Base-by-base conservation (phyloP, 2,113 vertebrate species). In the Heterocephalus glaber region DNA sequence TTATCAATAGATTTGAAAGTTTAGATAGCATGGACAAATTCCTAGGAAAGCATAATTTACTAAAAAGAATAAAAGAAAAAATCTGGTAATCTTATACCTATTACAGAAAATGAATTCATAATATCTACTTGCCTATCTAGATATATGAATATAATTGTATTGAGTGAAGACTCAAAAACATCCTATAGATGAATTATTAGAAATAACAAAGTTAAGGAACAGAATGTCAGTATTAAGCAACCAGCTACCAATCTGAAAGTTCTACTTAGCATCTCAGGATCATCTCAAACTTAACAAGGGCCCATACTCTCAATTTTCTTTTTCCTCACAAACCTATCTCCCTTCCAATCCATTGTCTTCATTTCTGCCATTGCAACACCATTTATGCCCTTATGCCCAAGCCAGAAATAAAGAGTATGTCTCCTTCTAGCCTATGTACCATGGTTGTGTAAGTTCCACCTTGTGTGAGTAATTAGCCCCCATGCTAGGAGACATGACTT, bases 1-100 rank as follows among this genome's bases (percentile, higher is more conserved):
- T 80, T 68, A 33, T 95, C 70, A 96, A 24, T 80, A 88, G 70
- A 56, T 80, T 56, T 74, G 12, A 90, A 90, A 95, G 28, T 79
- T 66, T 92, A 52, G 24, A 44, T 91, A 33, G 11, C 86, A 81
- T 76, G 9, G 38, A 56, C 22, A 86, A 70, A 72, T 92, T 68
- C 22, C 44, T 77, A 86, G 70, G 44, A 72, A 95, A 96, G 76
- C 1, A 47, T n/a, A 76, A 82, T 76, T 79, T 70, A 14, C 13
- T 44, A 60, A 54, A 95, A 96, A 68, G 4, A 86, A 72, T 84
- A 33, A 38, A 82, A 86, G 5, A 86, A 52, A 61, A 20, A 35
- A 93, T 85, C 0, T 70, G 8, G 30, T 70, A 86, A 68, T 38
- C 20, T 86, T 74, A 81, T 70, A 86, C n/a, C 9, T 92, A 26